Conservation (phyloP, 2,797 vertebrate species). For the Schizopygopsis pylzovi region DNA sequence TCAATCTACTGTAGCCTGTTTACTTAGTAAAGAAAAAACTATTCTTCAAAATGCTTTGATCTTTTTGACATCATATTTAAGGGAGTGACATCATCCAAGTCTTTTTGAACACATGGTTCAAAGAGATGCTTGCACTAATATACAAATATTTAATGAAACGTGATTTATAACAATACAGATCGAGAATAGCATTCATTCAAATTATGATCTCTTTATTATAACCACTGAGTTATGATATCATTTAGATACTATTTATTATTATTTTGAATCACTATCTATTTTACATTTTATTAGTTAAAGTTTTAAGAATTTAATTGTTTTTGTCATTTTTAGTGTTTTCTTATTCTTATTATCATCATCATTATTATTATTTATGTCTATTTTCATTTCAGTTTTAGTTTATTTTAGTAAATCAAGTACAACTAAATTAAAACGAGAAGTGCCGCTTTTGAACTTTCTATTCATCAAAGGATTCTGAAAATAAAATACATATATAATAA, state of each 20-base stretch:
- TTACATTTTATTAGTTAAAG: neutral
- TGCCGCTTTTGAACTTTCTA: neutral
- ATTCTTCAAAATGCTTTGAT: no score
- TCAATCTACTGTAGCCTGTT: no score
- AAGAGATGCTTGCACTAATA: neutral
- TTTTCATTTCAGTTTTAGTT: neutral
- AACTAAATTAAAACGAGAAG: neutral
- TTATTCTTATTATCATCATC: neutral
- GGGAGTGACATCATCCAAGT: neutral
- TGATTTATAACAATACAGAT: neutral
- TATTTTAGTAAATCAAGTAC: neutral
- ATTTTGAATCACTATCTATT: no score
- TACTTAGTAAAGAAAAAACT: no score
- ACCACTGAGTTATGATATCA: neutral
- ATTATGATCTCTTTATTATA: neutral
- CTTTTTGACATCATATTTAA: no score
- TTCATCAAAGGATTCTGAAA: neutral
- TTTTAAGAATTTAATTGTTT: neutral
- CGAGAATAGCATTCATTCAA: neutral
- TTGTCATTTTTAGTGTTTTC: neutral
- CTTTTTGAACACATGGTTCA: neutral
- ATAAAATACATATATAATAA: neutral
- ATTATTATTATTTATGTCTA: neutral
- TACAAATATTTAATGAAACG: neutral
- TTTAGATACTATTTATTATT: no score